These are phyloP conservation scores for Bothrops alternatus DNA, from an alignment of 2,797 vertebrate genomes.

Conservation along the genomic window DNA sequence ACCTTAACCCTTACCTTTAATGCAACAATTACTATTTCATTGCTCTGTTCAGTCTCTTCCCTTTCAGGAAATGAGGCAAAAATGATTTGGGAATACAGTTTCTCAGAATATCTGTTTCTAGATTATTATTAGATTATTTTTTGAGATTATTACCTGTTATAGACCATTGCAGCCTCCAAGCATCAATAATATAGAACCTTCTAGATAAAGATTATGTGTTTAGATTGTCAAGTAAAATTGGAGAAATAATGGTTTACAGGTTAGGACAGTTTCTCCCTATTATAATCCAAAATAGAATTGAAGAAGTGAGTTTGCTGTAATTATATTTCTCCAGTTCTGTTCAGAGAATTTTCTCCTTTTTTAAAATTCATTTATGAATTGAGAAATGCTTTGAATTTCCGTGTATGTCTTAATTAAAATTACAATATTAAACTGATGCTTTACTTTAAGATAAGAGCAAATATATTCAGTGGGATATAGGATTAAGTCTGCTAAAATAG, in stretches of 20 bases:
- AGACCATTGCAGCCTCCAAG: not conserved
- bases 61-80: not conserved
- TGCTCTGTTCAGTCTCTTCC: not conserved
- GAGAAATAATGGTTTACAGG: not conserved
- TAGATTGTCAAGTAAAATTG: not conserved
- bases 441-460: not conserved
- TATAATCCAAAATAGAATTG: not conserved
- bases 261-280: not conserved
- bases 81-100: not conserved
- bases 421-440: not conserved
- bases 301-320: not conserved
- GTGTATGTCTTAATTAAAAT: not conserved
- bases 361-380: not conserved
- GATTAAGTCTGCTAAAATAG: not conserved
- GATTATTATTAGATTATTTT: too few relatives aligned
- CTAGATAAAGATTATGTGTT: not conserved
- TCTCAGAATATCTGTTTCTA: not conserved
- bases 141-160: too few relatives aligned
- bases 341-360: not conserved
- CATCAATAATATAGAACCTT: not conserved
- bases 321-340: not conserved
- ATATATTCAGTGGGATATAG: not conserved
- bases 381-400: not conserved
- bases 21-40: not conserved
- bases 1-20: too few relatives aligned